Evolutionary conservation across 2,113 vertebrate species (phyloP), one percentile per base, ranked within the genome.

Genomic region (Nannospalax galili): DNA sequence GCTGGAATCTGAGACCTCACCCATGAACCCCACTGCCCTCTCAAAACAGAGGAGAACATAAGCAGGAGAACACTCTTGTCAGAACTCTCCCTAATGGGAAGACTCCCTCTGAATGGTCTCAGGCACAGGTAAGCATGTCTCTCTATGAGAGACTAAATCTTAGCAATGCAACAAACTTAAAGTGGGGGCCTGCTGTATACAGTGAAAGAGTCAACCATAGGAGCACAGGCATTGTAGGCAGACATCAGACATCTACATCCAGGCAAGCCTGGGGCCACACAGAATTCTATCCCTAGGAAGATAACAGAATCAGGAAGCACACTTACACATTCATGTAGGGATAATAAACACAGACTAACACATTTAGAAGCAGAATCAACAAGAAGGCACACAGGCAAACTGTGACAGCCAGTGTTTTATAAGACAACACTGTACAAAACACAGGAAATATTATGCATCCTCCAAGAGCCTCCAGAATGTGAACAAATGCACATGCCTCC

Each of bases 321-420:
- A 35, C 30, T 80, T 69, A 42, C 45, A 67, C n/a, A 35, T 1
- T 35, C 37, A 40, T 12, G 17, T 70, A 90, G 28, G 77, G 26
- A 48, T 72, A 22, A 42, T 72, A 92, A 87, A 92, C 26, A 40
- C 14, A 32, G 65, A 79, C 48, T 35, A 72, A 70, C 84, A 35
- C 37, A 26, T 48, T 84, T 56, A 69, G 75, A 89, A n/a, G 62
- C 56, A 32, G 17, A 82, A 84, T 5, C 60, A 84, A 91, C 52
- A 69, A 73, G 88, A 79, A 45, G 58, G 42, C 77, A 30, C 75
- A 42, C 74, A 95, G 79, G 82, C 77, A 62, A 81, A 94, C 32
- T 8, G 28, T n/a, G 42, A 42, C 0, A 56, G 37, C 30, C 40
- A 5, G 22, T 69, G 65, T 60, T 58, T 48, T 56, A 40, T 5